Evolutionary conservation across 2,113 vertebrate genomes (phyloP).

Genomic region (Seriola dumerili): DNA sequence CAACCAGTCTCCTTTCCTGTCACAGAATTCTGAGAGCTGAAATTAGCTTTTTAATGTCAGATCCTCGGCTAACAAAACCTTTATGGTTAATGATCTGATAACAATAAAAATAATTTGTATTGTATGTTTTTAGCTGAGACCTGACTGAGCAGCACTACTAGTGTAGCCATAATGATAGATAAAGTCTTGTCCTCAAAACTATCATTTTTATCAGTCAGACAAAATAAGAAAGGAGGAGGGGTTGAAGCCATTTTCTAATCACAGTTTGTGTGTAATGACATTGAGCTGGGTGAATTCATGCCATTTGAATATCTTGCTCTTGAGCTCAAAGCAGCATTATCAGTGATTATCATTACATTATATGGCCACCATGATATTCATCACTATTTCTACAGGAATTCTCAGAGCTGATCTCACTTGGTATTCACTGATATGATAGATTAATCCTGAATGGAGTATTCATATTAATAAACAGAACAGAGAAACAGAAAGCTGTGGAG

Average conservation of each 20-base stretch:
- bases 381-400: neutral
- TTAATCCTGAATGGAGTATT: neutral
- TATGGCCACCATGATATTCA: neutral
- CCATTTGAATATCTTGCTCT: neutral
- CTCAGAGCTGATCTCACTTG: neutral
- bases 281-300: neutral
- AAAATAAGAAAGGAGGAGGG: neutral
- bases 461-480: neutral
- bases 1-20: neutral
- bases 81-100: neutral
- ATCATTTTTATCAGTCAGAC: neutral
- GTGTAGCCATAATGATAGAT: neutral
- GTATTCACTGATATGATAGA: neutral
- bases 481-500: neutral
- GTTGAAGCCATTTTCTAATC: neutral
- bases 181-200: neutral
- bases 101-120: neutral
- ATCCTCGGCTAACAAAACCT: neutral
- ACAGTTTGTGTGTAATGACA: neutral
- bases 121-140: neutral
- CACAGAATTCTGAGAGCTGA: neutral
- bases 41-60: neutral
- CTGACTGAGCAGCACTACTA: neutral
- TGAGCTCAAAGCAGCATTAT: neutral
- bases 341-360: neutral